Percentiles rank a stretch among this genome's conserved stretches.
Evolutionary conservation across 2,888 invertebrate species (phyloP).

Genomic region (Drosophila incognita): DNA sequence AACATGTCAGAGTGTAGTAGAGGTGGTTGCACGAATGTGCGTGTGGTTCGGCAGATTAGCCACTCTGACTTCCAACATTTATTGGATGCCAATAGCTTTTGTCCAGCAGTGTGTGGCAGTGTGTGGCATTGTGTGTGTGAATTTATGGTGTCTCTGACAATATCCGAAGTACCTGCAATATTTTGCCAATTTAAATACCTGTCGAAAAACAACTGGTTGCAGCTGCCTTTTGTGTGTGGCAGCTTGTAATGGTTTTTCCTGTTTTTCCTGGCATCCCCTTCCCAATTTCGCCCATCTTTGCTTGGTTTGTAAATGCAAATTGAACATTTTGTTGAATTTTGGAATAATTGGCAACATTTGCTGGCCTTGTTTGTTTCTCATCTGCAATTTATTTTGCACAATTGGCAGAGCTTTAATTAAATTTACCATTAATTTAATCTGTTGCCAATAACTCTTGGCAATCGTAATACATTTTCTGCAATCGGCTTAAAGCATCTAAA

Average conservation of each 20-base stretch:
- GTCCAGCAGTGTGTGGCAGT: conserved; percentile 12
- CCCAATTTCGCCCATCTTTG: not conserved
- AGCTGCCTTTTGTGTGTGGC: conserved; percentile 32
- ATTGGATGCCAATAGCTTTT: conserved; percentile 73
- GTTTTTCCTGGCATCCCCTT: conserved; percentile 4
- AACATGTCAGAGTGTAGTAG: conserved; percentile 11
- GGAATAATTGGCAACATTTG: conserved; percentile 13
- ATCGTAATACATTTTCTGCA: no score
- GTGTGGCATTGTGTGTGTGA: not conserved
- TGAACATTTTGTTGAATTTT: conserved; percentile 17
- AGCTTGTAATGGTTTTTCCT: conserved; percentile 52
- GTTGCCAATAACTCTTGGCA: not conserved
- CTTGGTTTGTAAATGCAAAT: conserved; percentile 16
- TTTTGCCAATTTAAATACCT: conserved; percentile 53
- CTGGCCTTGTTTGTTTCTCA: not conserved
- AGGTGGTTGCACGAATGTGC: not conserved
- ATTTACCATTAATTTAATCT: not conserved
- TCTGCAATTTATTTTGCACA: not conserved
- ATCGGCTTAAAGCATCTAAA: not conserved
- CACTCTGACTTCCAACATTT: conserved; percentile 62
- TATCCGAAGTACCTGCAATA: conserved; percentile 35
- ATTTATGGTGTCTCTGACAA: conserved; percentile 16
- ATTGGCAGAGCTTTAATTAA: conserved; percentile 1
- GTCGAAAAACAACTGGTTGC: not conserved
- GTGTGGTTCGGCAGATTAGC: conserved; percentile 33